phyloP scores from a whole-genome alignment of 2,888 invertebrate genomes.

The Watsonalla cultraria region DNA sequence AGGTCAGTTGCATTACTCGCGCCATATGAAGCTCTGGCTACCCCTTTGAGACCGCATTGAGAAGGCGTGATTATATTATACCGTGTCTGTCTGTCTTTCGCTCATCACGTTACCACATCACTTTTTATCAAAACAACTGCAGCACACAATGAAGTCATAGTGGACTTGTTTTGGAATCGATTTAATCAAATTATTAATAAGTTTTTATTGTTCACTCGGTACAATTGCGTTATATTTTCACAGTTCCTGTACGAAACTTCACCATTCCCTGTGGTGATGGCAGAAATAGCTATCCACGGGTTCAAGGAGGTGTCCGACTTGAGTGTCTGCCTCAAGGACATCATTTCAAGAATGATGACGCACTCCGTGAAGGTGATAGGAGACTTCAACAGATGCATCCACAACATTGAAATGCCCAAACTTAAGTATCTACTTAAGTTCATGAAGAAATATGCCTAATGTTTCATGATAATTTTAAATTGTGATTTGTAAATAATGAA shows the following conservation, averaged over 20 bases:
- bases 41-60: no score
- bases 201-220: no score
- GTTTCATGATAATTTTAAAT: slow-evolving; percentile 2
- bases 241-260: slow-evolving; percentile 74
- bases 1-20: no score
- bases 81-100: no score
- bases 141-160: no score
- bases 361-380: slow-evolving; percentile 73
- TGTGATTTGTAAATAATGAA: slow-evolving; percentile 4
- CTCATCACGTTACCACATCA: no score
- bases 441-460: slow-evolving; percentile 71
- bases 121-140: no score
- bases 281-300: slow-evolving; percentile 70
- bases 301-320: slow-evolving; percentile 73
- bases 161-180: no score
- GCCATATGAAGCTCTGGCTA: no score
- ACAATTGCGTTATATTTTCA: slow-evolving; percentile 15
- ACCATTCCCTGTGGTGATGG: slow-evolving; percentile 72
- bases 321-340: slow-evolving; percentile 70
- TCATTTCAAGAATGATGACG: slow-evolving; percentile 73
- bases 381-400: slow-evolving; percentile 71
- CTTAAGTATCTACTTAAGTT: slow-evolving; percentile 69
- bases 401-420: slow-evolving; percentile 74
- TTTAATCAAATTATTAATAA: no score
- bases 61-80: no score